A percentile compares a stretch with the other conserved stretches of the same genome.
phyloP scores from a whole-genome alignment of 2,797 vertebrate genomes.

The Muscicapa striata region DNA sequence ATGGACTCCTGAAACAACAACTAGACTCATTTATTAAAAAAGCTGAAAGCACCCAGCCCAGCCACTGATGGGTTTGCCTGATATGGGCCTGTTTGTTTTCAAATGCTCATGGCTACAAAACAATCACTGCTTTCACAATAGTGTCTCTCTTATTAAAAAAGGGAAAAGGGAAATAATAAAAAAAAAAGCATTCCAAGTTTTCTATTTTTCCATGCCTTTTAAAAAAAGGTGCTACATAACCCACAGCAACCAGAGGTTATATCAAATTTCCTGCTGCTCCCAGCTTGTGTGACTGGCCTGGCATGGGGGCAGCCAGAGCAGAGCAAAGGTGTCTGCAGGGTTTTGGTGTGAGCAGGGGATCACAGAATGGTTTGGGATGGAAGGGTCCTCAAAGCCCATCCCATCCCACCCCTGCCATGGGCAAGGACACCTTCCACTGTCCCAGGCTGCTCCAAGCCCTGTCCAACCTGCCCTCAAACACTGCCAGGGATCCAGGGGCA shows the following conservation, averaged over 20 bases:
- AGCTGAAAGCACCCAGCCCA: not conserved
- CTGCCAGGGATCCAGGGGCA: not conserved
- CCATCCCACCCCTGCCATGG: not conserved
- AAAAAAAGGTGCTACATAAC: not conserved
- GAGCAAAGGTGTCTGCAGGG: not conserved
- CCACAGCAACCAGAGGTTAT: constrained; percentile 19
- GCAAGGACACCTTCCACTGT: rapidly evolving
- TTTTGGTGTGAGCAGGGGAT: not conserved
- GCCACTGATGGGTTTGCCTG: not conserved
- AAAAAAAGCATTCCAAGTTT: not conserved
- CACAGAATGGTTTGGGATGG: not conserved
- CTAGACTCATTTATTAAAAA: not conserved
- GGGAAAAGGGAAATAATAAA: not conserved
- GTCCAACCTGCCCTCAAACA: rapidly evolving
- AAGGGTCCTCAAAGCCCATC: not conserved
- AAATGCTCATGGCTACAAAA: not conserved
- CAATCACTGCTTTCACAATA: constrained; percentile 22
- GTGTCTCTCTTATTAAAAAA: constrained; percentile 16
- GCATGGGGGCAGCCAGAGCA: not conserved
- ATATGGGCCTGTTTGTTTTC: constrained; percentile 22
- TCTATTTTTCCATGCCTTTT: constrained; percentile 37
- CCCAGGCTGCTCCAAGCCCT: not conserved
- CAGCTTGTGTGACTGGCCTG: not conserved
- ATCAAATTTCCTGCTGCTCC: constrained; percentile 37
- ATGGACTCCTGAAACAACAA: not conserved